Percentiles rank a stretch among this genome's conserved stretches.
phyloP scores from a whole-genome alignment of 1,140 invertebrate species.

The Eriosoma lanigerum region DNA sequence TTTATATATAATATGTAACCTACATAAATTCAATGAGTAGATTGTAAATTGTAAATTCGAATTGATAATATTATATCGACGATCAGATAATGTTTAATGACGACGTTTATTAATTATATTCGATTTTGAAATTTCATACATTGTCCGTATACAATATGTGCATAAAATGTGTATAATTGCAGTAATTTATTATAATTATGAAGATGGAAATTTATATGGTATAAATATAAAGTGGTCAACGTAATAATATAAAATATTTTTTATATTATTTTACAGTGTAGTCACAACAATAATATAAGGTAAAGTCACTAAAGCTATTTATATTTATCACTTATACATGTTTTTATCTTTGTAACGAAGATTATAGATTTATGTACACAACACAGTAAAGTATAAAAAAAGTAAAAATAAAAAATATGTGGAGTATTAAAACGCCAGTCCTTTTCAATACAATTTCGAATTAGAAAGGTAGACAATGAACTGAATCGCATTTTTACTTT shows the following conservation, averaged over 20 bases:
- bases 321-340: neutral
- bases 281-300: conserved; percentile 3
- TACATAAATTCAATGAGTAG: neutral
- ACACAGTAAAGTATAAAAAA: conserved; percentile 15
- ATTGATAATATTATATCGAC: neutral
- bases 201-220: too few species aligned
- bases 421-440: conserved; percentile 22
- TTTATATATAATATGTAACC: too few species aligned
- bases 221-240: too few species aligned
- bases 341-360: conserved; percentile 7
- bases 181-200: too few species aligned
- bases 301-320: neutral
- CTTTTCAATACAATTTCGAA: conserved; percentile 47
- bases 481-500: conserved; percentile 11
- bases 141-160: too few species aligned
- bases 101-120: neutral
- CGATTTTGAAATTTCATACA: neutral
- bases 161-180: too few species aligned
- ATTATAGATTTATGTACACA: conserved; percentile 41
- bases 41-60: neutral
- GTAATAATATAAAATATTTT: too few species aligned
- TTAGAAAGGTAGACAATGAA: conserved; percentile 49
- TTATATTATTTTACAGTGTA: neutral
- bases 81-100: neutral
- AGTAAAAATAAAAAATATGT: conserved; percentile 42